These are phyloP conservation scores for Hofmannophila pseudospretella DNA, from an alignment of 2,888 invertebrate genomes.

Conservation along the genomic window DNA sequence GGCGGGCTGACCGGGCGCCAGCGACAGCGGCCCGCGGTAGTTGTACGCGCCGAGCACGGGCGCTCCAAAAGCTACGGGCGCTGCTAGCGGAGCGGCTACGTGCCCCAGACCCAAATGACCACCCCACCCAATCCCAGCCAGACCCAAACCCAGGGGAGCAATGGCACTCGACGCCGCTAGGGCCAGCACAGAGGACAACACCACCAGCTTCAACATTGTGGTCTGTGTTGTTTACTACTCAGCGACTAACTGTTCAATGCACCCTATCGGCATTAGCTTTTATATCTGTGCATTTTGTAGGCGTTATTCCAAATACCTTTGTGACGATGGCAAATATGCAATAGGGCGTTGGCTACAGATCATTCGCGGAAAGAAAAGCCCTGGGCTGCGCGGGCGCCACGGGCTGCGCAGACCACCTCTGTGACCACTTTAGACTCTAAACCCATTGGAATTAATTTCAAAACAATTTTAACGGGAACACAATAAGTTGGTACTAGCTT, in stretches of 20 bases:
- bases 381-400: constrained; percentile 25
- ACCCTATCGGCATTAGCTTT: constrained; percentile 44
- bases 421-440: constrained; percentile 33
- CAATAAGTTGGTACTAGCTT: constrained; percentile 27
- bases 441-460: constrained; percentile 31
- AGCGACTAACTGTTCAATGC: constrained; percentile 52
- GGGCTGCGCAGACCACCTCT: constrained; percentile 11
- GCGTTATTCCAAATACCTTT: constrained; percentile 62
- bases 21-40: constrained; percentile 65
- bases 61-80: constrained; percentile 28
- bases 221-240: constrained; percentile 14
- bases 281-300: constrained; percentile 58
- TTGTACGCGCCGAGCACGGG: constrained; percentile 51
- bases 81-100: constrained; percentile 29
- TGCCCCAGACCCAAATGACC: constrained; percentile 33
- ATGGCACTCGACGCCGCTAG: constrained; percentile 72
- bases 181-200: constrained; percentile 80
- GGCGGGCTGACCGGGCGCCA: constrained; percentile 65
- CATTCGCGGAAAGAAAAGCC: constrained; percentile 41
- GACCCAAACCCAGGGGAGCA: constrained; percentile 30
- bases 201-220: constrained; percentile 79
- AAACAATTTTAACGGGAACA: constrained; percentile 23
- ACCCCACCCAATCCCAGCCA: constrained; percentile 22
- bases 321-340: constrained; percentile 56
- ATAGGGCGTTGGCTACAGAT: constrained; percentile 51